A percentile compares a stretch with the other conserved stretches of the same genome.
Conservation (phyloP, 2,888 invertebrate species). For the Xanthia togata region DNA sequence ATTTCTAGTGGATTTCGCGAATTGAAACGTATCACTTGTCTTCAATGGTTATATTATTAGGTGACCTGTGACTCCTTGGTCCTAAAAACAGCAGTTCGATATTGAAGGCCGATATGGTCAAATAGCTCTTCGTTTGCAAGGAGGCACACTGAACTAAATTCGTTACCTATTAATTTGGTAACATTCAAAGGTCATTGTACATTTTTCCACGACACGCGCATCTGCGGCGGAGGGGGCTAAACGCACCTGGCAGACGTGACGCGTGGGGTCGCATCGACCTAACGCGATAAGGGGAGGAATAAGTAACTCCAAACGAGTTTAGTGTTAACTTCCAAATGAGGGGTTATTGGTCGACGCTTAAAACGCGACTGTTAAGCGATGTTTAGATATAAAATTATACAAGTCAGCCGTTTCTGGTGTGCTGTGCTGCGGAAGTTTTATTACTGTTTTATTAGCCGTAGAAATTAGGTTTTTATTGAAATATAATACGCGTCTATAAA, state of each 20-base stretch:
- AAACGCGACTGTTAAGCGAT: slow-evolving; percentile 69
- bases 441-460: slow-evolving; percentile 67
- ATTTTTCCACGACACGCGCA: slow-evolving; percentile 68
- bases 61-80: not conserved
- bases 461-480: slow-evolving; percentile 62
- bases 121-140: not conserved
- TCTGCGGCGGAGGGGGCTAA: slow-evolving; percentile 82
- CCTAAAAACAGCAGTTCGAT: not conserved
- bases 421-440: slow-evolving; percentile 67
- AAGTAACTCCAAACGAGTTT: slow-evolving; percentile 76
- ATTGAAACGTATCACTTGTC: slow-evolving; percentile 15
- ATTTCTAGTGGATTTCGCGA: slow-evolving; percentile 13
- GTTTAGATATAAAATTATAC: slow-evolving; percentile 72
- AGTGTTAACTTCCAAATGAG: slow-evolving; percentile 75
- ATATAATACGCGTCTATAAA: slow-evolving; percentile 55
- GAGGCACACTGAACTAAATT: slow-evolving; percentile 26
- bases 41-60: not conserved
- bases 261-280: slow-evolving; percentile 82
- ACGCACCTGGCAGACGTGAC: slow-evolving; percentile 83
- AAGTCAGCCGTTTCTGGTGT: slow-evolving; percentile 67
- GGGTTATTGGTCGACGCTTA: slow-evolving; percentile 72
- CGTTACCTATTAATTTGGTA: slow-evolving; percentile 45
- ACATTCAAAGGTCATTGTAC: slow-evolving; percentile 70
- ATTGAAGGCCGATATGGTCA: not conserved
- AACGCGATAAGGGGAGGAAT: slow-evolving; percentile 77